Conservation (phyloP, 2,113 vertebrate genomes). For the Anser brachyrhynchus region DNA sequence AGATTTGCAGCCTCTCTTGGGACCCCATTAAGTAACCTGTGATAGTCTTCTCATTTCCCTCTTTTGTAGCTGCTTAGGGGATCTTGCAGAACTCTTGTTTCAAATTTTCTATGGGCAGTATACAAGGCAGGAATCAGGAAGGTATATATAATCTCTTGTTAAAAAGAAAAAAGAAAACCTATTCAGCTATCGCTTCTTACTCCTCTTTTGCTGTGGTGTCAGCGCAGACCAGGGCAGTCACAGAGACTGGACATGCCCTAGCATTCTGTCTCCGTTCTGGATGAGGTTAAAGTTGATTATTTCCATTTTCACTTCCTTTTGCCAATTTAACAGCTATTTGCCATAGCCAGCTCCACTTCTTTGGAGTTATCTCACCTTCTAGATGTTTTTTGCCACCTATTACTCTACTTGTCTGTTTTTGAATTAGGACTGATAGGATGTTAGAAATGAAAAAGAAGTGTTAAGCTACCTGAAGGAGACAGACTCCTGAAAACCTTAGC, state of each 20-base stretch:
- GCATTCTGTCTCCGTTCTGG: background rate
- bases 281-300: background rate
- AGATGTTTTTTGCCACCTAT: conserved; percentile 59
- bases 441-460: conserved; percentile 19
- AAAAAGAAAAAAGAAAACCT: background rate
- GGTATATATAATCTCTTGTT: background rate
- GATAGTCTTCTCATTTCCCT: background rate
- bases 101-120: background rate
- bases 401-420: conserved; percentile 37
- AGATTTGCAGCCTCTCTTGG: background rate
- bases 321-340: conserved; percentile 66
- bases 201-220: background rate
- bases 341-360: conserved; percentile 41
- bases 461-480: background rate
- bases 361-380: conserved; percentile 58
- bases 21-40: background rate
- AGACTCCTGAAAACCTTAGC: background rate
- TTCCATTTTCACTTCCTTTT: conserved; percentile 76
- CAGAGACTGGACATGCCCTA: background rate
- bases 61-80: background rate
- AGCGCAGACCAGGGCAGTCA: background rate
- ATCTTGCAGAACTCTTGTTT: background rate
- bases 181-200: background rate
- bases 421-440: background rate
- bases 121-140: background rate